Conservation (phyloP, 1,140 invertebrate genomes). For the Drosophila paulistorum region DNA sequence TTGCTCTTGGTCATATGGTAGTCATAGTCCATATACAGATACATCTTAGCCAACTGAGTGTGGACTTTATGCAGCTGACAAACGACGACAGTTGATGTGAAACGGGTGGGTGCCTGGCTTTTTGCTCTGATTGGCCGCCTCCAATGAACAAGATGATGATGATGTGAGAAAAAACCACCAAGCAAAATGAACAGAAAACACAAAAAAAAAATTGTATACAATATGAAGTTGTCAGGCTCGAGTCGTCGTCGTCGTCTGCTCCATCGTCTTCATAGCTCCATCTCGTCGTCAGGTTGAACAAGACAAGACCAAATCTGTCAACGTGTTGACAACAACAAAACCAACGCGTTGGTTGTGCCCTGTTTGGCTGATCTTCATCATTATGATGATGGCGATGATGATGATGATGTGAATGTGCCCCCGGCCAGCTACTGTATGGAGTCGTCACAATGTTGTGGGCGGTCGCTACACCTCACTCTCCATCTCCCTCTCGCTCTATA, state of each 20-base stretch:
- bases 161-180: constrained; percentile 39
- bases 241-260: constrained; percentile 22
- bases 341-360: constrained; percentile 56
- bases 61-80: constrained; percentile 74
- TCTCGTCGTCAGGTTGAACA: constrained; percentile 55
- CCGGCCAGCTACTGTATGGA: constrained; percentile 35
- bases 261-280: constrained; percentile 21
- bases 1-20: constrained; percentile 45
- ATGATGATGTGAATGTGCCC: constrained; percentile 4
- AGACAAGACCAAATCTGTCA: constrained; percentile 79
- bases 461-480: constrained; percentile 64
- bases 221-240: constrained; percentile 73
- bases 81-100: constrained; percentile 82
- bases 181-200: constrained; percentile 22
- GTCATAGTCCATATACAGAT: constrained; percentile 16
- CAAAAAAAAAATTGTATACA: constrained; percentile 56
- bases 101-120: constrained; percentile 66
- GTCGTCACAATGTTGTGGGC: constrained; percentile 64
- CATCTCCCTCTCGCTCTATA: constrained; percentile 43
- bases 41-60: constrained; percentile 63
- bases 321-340: constrained; percentile 53
- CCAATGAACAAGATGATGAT: constrained; percentile 45
- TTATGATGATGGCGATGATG: neutral
- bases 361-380: constrained; percentile 19
- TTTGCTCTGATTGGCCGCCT: constrained; percentile 73